phyloP scores from a whole-genome alignment of 2,113 vertebrate species.

The Heterotis niloticus region DNA sequence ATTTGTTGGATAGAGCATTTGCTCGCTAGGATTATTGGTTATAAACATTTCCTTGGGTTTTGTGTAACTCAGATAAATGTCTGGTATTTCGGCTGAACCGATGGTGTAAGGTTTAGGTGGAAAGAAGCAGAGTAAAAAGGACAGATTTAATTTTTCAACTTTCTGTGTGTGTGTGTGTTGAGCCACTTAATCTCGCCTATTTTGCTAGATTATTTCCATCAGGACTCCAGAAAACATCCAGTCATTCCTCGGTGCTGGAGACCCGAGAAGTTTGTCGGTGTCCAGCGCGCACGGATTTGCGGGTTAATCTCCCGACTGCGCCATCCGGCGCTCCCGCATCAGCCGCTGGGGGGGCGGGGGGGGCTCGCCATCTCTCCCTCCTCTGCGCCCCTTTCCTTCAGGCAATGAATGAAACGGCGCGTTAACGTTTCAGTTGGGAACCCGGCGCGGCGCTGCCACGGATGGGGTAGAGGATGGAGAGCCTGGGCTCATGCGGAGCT shows the following conservation, averaged over 20 bases:
- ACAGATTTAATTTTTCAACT: conserved; percentile 43
- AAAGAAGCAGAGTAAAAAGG: conserved; percentile 13
- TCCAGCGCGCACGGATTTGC: conserved; percentile 65
- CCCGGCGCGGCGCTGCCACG: conserved; percentile 29
- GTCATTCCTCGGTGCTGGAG: conserved; percentile 61
- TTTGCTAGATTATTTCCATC: conserved; percentile 54
- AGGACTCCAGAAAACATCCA: conserved; percentile 58
- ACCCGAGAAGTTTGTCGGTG: conserved; percentile 69
- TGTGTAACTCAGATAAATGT: too few relatives aligned
- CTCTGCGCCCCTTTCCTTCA: conserved; percentile 32
- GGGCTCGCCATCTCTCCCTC: conserved; percentile 40
- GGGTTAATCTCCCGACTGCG: conserved; percentile 69
- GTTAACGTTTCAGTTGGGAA: conserved; percentile 37
- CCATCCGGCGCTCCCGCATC: conserved; percentile 57
- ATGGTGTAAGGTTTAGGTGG: too few relatives aligned
- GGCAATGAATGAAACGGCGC: conserved; percentile 28
- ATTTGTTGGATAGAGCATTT: too few relatives aligned
- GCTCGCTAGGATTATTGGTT: too few relatives aligned
- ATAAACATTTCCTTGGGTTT: neutral
- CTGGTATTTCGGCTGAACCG: too few relatives aligned
- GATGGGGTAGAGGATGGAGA: conserved; percentile 46
- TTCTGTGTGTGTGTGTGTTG: conserved; percentile 35
- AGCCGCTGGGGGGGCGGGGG: conserved; percentile 57
- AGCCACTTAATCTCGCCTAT: conserved; percentile 59
- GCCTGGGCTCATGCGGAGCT: conserved; percentile 42